A percentile compares a stretch with the other conserved stretches of the same genome.
Conservation (phyloP, 1,140 invertebrate species). For the Prorops nasuta region DNA sequence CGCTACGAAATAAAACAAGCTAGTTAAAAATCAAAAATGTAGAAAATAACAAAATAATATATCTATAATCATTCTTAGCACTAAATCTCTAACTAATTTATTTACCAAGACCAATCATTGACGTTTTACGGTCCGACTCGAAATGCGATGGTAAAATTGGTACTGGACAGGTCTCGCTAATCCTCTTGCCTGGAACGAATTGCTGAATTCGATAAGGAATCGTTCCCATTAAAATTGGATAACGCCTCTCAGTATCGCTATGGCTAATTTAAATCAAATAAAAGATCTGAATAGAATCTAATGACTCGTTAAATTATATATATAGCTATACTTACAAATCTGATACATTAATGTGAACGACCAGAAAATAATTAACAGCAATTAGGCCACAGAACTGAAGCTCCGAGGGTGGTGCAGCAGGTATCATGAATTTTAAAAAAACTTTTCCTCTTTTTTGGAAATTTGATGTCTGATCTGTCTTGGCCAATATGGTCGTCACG, state of each 20-base stretch:
- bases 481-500: too few relatives aligned
- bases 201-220: slow-evolving; percentile 13
- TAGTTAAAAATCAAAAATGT: neutral
- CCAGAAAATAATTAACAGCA: slow-evolving; percentile 9
- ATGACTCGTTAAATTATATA: neutral
- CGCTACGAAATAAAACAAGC: neutral
- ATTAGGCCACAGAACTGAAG: slow-evolving; percentile 18
- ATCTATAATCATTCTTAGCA: too few relatives aligned
- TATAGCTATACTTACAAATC: neutral
- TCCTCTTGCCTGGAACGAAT: neutral
- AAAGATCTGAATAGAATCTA: slow-evolving; percentile 9
- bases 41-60: too few relatives aligned
- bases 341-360: neutral
- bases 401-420: slow-evolving; percentile 19
- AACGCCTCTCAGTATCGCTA: slow-evolving; percentile 8
- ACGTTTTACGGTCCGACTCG: too few relatives aligned
- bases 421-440: slow-evolving; percentile 4
- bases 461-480: too few relatives aligned
- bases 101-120: too few relatives aligned
- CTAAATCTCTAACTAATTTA: too few relatives aligned
- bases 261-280: slow-evolving; percentile 6
- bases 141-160: too few relatives aligned
- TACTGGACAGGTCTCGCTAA: neutral
- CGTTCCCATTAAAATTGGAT: slow-evolving; percentile 33
- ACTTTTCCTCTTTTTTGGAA: too few relatives aligned